Evolutionary conservation across 2,113 vertebrate genomes (phyloP), one percentile per base, ranked within the genome.

Genomic region (Rattus rattus): DNA sequence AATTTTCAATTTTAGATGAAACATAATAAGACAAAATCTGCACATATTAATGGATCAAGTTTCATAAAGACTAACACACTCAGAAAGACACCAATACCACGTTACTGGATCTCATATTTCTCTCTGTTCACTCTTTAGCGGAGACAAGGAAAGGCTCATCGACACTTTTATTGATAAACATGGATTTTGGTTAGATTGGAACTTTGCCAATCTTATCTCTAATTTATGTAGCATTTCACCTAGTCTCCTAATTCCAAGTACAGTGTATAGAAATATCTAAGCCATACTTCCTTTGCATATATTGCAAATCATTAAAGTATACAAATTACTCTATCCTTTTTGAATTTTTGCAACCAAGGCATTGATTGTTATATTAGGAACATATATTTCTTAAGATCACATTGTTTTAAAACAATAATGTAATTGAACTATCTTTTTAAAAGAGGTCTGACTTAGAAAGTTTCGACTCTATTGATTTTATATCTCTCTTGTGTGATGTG

Each of bases 351-450:
- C 17, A 95, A 86, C 39, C 5, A 56, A 56, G 12, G 1, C 17
- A 4, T 72, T 77, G 67, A 52, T 70, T 56, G 77, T 88, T 91
- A 17, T 93, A 16, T 63, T 49, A 76, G 26, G 11, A 63, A 3
- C 5, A 86, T 14, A 13, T 43, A 26, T 56, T 61, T 49, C 39
- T 81, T 70, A 65, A 69, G 7, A 95, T 52, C 54, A 76, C 8
- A 94, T 77, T 85, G 67, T 97, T 91, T 92, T 92, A 12, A 47
- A 73, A 87, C 49, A 84, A 75, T 83, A 76, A 70, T 92, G 13
- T 72, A 90, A 59, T 24, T 85, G 69, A 72, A 4, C 11, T 77
- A 89, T 81, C 9, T 91, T 91, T 96, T 95, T 47, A 47, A 90
- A 95, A 77, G 61, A 94, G 7, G 19, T 83, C 56, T 7, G 43